Evolutionary conservation across 1,140 invertebrate species (phyloP).

Genomic region (Sinella curviseta): DNA sequence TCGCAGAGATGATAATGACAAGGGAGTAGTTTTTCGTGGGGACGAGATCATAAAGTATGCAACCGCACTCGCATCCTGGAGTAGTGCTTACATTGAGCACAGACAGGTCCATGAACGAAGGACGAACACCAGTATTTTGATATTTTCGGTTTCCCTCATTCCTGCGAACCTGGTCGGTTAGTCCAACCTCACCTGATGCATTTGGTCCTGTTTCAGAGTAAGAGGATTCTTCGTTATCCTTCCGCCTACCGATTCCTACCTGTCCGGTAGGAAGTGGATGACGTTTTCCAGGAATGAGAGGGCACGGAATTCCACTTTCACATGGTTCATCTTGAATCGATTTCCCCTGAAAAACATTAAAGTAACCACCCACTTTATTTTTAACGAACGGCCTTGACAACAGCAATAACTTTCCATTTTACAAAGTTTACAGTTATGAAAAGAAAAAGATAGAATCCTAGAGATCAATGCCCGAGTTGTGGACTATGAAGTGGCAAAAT

Average conservation of each 20-base stretch:
- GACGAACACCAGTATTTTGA: background rate
- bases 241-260: background rate
- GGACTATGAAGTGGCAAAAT: too few relatives aligned
- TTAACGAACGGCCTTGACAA: too few relatives aligned
- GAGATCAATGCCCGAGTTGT: too few relatives aligned
- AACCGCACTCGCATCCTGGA: conserved; percentile 46
- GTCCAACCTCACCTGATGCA: background rate
- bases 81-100: conserved; percentile 36
- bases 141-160: conserved; percentile 11
- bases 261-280: background rate
- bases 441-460: too few relatives aligned
- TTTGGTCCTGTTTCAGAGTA: background rate
- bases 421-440: too few relatives aligned
- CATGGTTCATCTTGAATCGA: conserved; percentile 44
- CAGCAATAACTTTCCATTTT: too few relatives aligned
- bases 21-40: conserved; percentile 42
- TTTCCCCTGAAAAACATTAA: conserved; percentile 36
- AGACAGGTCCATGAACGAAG: background rate
- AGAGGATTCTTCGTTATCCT: background rate
- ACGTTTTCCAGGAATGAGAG: background rate
- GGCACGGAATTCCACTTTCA: conserved; percentile 7
- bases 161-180: background rate
- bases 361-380: too few relatives aligned
- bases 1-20: conserved; percentile 40
- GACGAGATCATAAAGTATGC: conserved; percentile 41